A percentile compares a stretch with the other conserved stretches of the same genome.
Conservation (phyloP, 2,113 vertebrate species). For the Falco punctatus region DNA sequence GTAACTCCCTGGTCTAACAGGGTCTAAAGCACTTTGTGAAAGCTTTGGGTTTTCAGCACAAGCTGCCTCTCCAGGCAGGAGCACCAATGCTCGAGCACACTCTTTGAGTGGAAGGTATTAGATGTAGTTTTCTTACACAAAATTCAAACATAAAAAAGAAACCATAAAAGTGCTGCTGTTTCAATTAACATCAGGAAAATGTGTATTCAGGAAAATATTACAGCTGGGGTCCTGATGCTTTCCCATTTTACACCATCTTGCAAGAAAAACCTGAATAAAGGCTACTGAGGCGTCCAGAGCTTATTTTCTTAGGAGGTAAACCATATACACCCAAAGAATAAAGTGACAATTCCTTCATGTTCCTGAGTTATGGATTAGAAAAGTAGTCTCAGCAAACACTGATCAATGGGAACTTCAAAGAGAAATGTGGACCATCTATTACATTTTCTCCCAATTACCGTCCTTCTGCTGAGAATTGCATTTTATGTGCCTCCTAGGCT, state of each 20-base stretch:
- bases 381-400: constrained; percentile 29
- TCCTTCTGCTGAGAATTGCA: constrained; percentile 52
- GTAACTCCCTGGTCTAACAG: background rate
- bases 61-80: background rate
- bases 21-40: background rate
- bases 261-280: background rate
- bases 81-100: background rate
- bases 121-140: background rate
- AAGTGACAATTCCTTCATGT: constrained; percentile 35
- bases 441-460: constrained; percentile 48
- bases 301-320: background rate
- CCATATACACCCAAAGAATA: background rate
- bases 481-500: constrained; percentile 28
- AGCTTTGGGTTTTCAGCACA: background rate
- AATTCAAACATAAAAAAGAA: background rate
- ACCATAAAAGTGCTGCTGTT: background rate
- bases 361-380: constrained; percentile 46
- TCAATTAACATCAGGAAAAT: background rate
- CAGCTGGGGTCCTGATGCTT: background rate
- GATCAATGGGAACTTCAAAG: constrained; percentile 58
- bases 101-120: background rate
- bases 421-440: constrained; percentile 46
- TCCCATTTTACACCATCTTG: background rate
- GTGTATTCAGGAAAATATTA: background rate
- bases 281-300: background rate